Conservation (phyloP, 2,888 invertebrate species). For the Abrostola tripartita region DNA sequence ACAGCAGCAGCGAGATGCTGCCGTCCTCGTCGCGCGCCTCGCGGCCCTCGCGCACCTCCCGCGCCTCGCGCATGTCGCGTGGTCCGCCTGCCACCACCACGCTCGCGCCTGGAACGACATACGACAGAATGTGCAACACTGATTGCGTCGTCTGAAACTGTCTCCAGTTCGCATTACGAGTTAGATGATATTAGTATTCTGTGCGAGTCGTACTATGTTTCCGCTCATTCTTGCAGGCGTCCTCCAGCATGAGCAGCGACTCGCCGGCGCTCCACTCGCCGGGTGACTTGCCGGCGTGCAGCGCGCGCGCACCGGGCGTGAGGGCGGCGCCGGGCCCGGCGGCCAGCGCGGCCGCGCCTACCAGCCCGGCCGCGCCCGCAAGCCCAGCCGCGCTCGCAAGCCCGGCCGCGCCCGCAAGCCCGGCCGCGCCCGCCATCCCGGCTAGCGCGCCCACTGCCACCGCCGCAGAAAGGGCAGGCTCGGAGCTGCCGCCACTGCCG, state of each 20-base stretch:
- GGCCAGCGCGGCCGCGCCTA: slow-evolving; percentile 27
- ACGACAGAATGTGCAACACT: not conserved
- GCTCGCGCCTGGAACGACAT: slow-evolving; percentile 66
- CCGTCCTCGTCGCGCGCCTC: slow-evolving; percentile 87
- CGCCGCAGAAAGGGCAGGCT: no score
- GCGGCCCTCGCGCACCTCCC: slow-evolving; percentile 34
- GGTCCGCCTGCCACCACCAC: slow-evolving; percentile 75
- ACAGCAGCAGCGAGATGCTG: slow-evolving; percentile 92
- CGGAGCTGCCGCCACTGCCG: slow-evolving; percentile 57
- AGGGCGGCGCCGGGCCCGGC: slow-evolving; percentile 42
- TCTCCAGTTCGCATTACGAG: not conserved
- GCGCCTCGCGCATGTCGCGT: slow-evolving; percentile 49
- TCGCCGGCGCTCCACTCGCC: slow-evolving; percentile 86
- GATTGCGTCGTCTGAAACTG: not conserved
- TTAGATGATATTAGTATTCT: no score
- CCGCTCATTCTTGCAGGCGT: slow-evolving; percentile 84
- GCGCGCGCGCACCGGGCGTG: slow-evolving; percentile 58
- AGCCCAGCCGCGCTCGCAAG: slow-evolving; percentile 11
- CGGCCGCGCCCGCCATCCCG: slow-evolving; percentile 41
- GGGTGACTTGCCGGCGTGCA: slow-evolving; percentile 83
- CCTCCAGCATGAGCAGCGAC: slow-evolving; percentile 84
- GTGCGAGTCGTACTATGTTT: slow-evolving; percentile 75
- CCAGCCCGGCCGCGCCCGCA: slow-evolving; percentile 17
- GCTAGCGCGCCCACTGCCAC: no score
- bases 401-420: slow-evolving; percentile 26